A percentile compares a stretch with the other conserved stretches of the same genome.
Evolutionary conservation across 1,140 invertebrate genomes (phyloP).

Genomic region (Potamilus streckersoni): DNA sequence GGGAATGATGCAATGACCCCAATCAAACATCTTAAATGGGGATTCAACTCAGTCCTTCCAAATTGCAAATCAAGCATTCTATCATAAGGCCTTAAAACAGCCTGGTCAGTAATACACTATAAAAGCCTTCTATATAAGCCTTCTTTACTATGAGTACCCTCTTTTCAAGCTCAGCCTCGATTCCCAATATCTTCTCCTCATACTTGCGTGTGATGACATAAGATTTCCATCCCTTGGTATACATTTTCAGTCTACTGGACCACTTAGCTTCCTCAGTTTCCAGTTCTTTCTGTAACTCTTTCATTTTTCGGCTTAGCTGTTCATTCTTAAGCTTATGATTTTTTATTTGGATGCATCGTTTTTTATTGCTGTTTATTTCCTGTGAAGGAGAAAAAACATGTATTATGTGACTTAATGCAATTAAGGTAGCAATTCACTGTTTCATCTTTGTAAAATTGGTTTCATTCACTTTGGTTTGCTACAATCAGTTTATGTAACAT

Average conservation of each 20-base stretch:
- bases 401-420: no score
- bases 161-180: conserved; percentile 60
- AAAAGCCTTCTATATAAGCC: no score
- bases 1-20: no score
- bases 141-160: conserved; percentile 44
- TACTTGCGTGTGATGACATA: conserved; percentile 61
- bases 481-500: no score
- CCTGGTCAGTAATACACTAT: no score
- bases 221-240: conserved; percentile 63
- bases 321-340: conserved; percentile 53
- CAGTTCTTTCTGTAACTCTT: conserved; percentile 46
- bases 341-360: conserved; percentile 53
- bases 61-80: no score
- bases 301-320: conserved; percentile 51
- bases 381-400: conserved; percentile 18
- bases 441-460: no score
- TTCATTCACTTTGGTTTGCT: no score
- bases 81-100: no score
- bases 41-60: no score
- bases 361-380: conserved; percentile 63
- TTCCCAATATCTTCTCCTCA: conserved; percentile 58
- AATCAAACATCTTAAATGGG: no score
- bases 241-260: conserved; percentile 31
- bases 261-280: conserved; percentile 51
- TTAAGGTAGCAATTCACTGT: no score